Evolutionary conservation across 23 tunicate genomes (phyloP).

Genomic region (Aplidium turbinatum): DNA sequence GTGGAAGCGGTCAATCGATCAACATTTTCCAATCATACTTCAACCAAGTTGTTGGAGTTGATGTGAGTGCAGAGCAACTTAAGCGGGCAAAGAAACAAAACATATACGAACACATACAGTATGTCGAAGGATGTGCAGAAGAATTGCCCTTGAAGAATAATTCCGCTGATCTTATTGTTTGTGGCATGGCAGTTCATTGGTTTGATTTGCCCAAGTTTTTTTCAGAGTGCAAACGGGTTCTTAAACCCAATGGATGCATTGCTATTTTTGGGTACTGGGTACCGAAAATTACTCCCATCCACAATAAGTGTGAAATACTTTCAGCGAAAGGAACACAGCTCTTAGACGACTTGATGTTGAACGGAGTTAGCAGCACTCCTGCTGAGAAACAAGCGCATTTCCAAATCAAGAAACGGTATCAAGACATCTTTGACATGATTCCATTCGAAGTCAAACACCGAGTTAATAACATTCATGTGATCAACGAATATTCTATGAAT

Average conservation of each 20-base stretch:
- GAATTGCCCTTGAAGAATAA: conserved; percentile 25
- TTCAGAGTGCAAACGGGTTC: conserved; percentile 39
- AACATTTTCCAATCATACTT: conserved; percentile 20
- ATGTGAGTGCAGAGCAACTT: conserved; percentile 41
- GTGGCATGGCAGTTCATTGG: conserved; percentile 63
- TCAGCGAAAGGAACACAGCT: too few relatives aligned
- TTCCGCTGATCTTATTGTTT: conserved; percentile 45
- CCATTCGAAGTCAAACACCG: conserved; percentile 3
- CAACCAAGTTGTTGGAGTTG: conserved; percentile 26
- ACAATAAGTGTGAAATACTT: too few relatives aligned
- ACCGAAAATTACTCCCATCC: not conserved
- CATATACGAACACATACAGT: conserved; percentile 9
- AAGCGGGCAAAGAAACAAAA: conserved; percentile 36
- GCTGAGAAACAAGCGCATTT: too few relatives aligned
- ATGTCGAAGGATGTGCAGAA: conserved; percentile 39
- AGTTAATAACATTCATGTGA: not conserved
- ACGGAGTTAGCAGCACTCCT: too few relatives aligned
- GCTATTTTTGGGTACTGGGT: conserved; percentile 42
- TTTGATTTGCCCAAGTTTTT: conserved; percentile 49
- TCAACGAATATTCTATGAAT: not conserved
- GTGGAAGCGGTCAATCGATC: conserved; percentile 57
- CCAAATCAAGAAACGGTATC: too few relatives aligned
- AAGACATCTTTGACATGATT: conserved; percentile 3
- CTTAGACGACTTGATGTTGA: not conserved
- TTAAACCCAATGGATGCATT: conserved; percentile 51